A percentile compares a stretch with the other conserved stretches of the same genome.
phyloP scores from a whole-genome alignment of 1,140 invertebrate species.

The Armadillidium nasatum region DNA sequence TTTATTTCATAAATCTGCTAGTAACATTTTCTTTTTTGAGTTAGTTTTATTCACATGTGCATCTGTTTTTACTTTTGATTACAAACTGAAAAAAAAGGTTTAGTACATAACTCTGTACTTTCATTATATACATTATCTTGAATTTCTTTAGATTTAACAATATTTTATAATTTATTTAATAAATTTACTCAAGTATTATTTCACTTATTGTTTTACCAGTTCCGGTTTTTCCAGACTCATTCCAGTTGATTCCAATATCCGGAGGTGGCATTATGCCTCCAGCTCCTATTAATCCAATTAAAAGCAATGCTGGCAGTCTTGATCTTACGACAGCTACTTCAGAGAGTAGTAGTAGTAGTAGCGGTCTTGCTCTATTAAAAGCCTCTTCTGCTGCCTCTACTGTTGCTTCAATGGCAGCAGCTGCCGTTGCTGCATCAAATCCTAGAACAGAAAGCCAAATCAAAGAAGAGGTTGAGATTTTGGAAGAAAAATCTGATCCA shows the following conservation, averaged over 20 bases:
- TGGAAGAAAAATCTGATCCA: not conserved
- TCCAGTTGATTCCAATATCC: slow-evolving; percentile 27
- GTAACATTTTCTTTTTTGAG: no score
- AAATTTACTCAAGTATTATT: not conserved
- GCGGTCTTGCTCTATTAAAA: not conserved
- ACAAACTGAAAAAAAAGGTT: no score
- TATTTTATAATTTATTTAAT: no score
- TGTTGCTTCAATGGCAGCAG: not conserved
- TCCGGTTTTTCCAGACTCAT: slow-evolving; percentile 22
- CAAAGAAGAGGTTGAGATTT: not conserved
- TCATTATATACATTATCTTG: no score
- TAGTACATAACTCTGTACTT: no score
- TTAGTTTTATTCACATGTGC: no score
- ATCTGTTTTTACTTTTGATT: no score
- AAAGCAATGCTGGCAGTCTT: not conserved
- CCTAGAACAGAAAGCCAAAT: not conserved
- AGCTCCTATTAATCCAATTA: not conserved
- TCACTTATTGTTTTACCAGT: not conserved
- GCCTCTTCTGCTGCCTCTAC: not conserved
- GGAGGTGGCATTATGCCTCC: slow-evolving; percentile 22
- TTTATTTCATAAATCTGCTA: no score
- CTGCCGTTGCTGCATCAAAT: not conserved
- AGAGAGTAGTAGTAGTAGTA: not conserved
- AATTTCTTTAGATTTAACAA: no score
- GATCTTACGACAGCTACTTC: not conserved